Conservation (phyloP, 2,888 invertebrate species). For the Uloborus plumipes region DNA sequence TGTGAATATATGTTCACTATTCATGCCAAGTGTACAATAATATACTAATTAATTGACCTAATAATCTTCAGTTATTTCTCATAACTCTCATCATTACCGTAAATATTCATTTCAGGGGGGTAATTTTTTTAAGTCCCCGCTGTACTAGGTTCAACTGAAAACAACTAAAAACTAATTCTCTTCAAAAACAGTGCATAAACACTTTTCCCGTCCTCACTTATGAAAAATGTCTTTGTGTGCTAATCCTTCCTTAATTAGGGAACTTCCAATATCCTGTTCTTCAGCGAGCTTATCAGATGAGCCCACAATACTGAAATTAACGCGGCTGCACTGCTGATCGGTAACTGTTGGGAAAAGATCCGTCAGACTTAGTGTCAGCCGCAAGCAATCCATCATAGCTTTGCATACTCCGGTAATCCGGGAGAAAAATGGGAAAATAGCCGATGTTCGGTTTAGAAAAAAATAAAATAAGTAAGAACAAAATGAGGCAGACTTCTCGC, state of each 20-base stretch:
- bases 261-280: constrained; percentile 36
- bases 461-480: background rate
- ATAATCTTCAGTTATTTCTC: no score
- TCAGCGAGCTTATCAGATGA: constrained; percentile 37
- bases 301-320: constrained; percentile 43
- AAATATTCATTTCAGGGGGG: no score
- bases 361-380: constrained; percentile 53
- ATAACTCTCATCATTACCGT: no score
- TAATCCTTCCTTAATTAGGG: constrained; percentile 55
- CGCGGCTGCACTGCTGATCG: constrained; percentile 16
- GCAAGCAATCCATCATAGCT: constrained; percentile 32
- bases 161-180: no score
- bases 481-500: constrained; percentile 2
- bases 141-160: no score
- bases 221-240: constrained; percentile 27
- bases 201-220: constrained; percentile 8
- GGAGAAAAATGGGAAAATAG: constrained; percentile 23
- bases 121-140: no score
- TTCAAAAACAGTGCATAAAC: background rate
- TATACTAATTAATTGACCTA: no score
- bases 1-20: no score
- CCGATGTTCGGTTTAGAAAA: background rate
- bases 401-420: constrained; percentile 45
- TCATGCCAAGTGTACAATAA: no score
- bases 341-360: constrained; percentile 21